Percentiles rank a stretch among this genome's conserved stretches.
phyloP scores from a whole-genome alignment of 2,113 vertebrate species.

The Pavo muticus region DNA sequence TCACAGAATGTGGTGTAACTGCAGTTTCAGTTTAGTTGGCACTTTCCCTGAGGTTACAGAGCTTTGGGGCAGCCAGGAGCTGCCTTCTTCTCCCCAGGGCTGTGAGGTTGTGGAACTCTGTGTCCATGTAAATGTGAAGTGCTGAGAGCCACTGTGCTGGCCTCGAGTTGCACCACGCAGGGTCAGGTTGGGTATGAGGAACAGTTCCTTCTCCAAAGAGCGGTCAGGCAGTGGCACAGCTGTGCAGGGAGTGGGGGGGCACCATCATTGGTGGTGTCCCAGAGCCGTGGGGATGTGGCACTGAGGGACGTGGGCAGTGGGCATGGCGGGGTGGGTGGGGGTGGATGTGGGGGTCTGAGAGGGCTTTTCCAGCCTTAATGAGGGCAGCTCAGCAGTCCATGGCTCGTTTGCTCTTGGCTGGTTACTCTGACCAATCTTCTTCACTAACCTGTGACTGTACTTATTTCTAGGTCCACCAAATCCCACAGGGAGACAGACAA shows the following conservation, averaged over 20 bases:
- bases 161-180: too few species aligned
- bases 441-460: constrained; percentile 1
- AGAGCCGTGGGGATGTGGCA: too few species aligned
- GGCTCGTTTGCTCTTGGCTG: neutral
- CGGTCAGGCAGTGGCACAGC: too few species aligned
- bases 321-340: neutral
- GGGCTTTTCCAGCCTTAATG: too few species aligned
- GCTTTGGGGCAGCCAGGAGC: neutral
- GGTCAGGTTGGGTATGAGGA: too few species aligned
- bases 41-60: neutral
- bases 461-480: constrained; percentile 85
- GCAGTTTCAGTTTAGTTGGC: neutral
- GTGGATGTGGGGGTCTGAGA: too few species aligned
- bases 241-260: too few species aligned
- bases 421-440: neutral
- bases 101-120: neutral
- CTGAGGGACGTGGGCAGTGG: too few species aligned
- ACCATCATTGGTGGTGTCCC: too few species aligned
- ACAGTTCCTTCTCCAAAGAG: too few species aligned
- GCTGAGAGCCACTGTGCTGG: too few species aligned
- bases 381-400: neutral
- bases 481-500: constrained; percentile 94
- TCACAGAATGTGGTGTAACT: fast-evolving
- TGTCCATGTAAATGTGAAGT: fast-evolving
- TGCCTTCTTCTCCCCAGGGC: fast-evolving